Evolutionary conservation across 2,797 vertebrate species (phyloP).

Genomic region (Sebastes nivosus): DNA sequence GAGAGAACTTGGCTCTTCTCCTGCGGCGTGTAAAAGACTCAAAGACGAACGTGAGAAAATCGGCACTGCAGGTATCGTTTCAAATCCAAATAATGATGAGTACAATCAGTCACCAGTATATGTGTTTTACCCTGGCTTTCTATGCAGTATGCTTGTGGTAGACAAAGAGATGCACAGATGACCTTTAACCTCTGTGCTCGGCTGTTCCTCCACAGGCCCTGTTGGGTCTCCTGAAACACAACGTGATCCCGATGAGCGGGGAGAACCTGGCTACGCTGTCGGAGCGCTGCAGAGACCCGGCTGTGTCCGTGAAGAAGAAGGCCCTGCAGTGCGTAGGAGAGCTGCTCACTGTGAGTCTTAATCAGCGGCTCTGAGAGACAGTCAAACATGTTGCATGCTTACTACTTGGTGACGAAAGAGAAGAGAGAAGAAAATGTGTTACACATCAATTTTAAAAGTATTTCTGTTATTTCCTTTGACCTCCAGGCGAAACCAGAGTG

Average conservation of each 20-base stretch:
- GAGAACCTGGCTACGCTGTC: conserved; percentile 85
- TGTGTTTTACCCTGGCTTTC: background rate
- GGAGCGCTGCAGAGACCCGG: conserved; percentile 90
- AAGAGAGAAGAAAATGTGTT: background rate
- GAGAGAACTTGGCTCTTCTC: conserved; percentile 85
- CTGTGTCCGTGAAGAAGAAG: conserved; percentile 93
- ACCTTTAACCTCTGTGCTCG: background rate
- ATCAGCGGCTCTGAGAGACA: background rate
- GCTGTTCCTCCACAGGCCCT: conserved; percentile 81
- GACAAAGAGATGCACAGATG: background rate
- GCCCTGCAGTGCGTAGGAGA: conserved; percentile 90
- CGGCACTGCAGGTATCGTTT: conserved; percentile 89
- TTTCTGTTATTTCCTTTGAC: background rate
- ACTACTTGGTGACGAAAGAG: background rate
- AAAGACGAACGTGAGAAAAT: conserved; percentile 91
- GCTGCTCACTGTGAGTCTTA: conserved; percentile 87
- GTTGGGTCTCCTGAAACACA: conserved; percentile 87
- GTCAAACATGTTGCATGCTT: background rate
- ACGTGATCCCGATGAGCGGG: conserved; percentile 69
- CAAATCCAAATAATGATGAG: background rate
- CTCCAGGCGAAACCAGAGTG: conserved; percentile 81
- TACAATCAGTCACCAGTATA: background rate
- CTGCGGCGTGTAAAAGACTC: conserved; percentile 84
- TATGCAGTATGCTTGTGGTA: background rate
- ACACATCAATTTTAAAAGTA: background rate